Conservation (phyloP, 2,888 invertebrate species). For the Drosophila percnosoma region DNA sequence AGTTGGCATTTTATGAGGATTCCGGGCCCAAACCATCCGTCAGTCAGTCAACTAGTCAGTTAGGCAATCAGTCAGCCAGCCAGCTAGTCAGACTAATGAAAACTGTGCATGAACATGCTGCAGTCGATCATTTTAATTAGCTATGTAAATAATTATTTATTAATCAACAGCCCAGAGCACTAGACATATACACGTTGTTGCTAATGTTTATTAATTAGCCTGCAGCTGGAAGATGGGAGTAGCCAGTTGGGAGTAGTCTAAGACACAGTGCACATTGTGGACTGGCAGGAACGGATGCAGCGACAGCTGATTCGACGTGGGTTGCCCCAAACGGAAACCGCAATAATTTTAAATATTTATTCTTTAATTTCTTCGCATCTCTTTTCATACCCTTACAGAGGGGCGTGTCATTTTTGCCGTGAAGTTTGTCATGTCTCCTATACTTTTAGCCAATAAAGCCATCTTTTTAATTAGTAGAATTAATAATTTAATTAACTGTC, state of each 20-base stretch:
- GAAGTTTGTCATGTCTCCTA: too few species aligned
- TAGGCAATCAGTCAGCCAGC: background rate
- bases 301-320: constrained; percentile 30
- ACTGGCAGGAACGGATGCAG: constrained; percentile 24
- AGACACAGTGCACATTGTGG: background rate
- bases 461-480: background rate
- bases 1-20: constrained; percentile 30
- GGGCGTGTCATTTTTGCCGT: fast-evolving
- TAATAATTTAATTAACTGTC: background rate
- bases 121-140: constrained; percentile 65
- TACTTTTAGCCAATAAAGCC: fast-evolving
- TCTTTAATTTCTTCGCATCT: constrained; percentile 2
- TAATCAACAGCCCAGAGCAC: constrained; percentile 46
- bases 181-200: constrained; percentile 17
- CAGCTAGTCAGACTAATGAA: constrained; percentile 52
- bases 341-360: constrained; percentile 50
- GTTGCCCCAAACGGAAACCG: constrained; percentile 61
- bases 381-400: background rate
- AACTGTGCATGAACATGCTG: constrained; percentile 69
- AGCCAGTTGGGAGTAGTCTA: constrained; percentile 4
- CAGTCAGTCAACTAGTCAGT: constrained; percentile 1
- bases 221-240: constrained; percentile 1
- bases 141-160: constrained; percentile 70
- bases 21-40: constrained; percentile 23
- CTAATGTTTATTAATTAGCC: constrained; percentile 65